phyloP scores from a whole-genome alignment of 2,113 vertebrate species.

The Mobula birostris region DNA sequence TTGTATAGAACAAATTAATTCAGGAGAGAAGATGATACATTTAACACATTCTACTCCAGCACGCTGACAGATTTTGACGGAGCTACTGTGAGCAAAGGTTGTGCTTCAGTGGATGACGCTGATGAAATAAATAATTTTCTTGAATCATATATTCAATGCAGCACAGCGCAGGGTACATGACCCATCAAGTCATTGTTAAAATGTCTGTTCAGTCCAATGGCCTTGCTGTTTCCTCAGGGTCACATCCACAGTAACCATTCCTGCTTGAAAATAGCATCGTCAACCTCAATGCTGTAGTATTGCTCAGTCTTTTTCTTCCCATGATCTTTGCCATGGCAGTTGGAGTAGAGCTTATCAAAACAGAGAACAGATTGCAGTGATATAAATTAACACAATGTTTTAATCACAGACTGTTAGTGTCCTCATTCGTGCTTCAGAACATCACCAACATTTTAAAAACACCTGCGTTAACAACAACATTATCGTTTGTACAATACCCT shows the following conservation, averaged over 20 bases:
- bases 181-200: too few species aligned
- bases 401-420: neutral
- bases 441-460: neutral
- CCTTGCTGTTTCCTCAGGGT: too few species aligned
- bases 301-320: neutral
- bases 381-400: neutral
- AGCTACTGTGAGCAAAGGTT: neutral
- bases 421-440: neutral
- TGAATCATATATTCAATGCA: too few species aligned
- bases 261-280: neutral
- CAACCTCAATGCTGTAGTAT: neutral
- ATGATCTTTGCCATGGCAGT: neutral
- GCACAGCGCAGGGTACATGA: too few species aligned
- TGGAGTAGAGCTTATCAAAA: neutral
- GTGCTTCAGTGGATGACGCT: neutral
- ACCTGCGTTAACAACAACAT: neutral
- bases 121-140: neutral
- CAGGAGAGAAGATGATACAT: neutral
- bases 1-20: neutral
- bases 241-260: too few species aligned
- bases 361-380: neutral
- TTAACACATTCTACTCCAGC: neutral
- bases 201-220: too few species aligned
- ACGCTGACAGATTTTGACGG: neutral
- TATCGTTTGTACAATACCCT: neutral